Evolutionary conservation across 2,888 invertebrate species (phyloP).

Genomic region (Scaptomyza polygonia): DNA sequence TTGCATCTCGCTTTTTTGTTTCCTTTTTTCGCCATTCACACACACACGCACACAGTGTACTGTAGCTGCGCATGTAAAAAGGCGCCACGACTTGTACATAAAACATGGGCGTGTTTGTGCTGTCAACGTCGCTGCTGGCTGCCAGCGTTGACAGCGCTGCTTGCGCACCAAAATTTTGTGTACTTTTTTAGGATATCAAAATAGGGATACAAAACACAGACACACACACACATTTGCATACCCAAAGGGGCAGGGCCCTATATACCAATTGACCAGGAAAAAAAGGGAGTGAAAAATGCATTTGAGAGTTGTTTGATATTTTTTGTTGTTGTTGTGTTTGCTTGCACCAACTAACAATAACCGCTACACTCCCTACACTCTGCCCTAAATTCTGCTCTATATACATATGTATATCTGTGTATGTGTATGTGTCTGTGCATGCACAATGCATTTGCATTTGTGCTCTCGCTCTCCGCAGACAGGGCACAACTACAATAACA

Average conservation of each 20-base stretch:
- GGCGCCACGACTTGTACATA: conserved; percentile 70
- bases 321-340: conserved; percentile 48
- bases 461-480: conserved; percentile 45
- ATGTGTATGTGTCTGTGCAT: conserved; percentile 14
- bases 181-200: conserved; percentile 81
- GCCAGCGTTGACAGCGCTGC: conserved; percentile 56
- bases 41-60: conserved; percentile 19
- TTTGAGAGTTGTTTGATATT: conserved; percentile 51
- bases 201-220: conserved; percentile 72
- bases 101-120: conserved; percentile 78
- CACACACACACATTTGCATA: conserved; percentile 18
- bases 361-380: conserved; percentile 18
- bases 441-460: conserved; percentile 63
- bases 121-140: conserved; percentile 52
- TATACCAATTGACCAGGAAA: conserved; percentile 29
- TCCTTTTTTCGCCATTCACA: conserved; percentile 65
- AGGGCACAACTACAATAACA: conserved; percentile 30
- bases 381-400: conserved; percentile 23
- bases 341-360: conserved; percentile 73
- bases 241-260: conserved; percentile 39
- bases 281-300: conserved; percentile 72
- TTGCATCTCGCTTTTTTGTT: conserved; percentile 82
- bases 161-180: conserved; percentile 75
- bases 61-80: conserved; percentile 72
- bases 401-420: neutral